Base-by-base conservation (phyloP, 2,888 invertebrate genomes). In the Lithophane socia region DNA sequence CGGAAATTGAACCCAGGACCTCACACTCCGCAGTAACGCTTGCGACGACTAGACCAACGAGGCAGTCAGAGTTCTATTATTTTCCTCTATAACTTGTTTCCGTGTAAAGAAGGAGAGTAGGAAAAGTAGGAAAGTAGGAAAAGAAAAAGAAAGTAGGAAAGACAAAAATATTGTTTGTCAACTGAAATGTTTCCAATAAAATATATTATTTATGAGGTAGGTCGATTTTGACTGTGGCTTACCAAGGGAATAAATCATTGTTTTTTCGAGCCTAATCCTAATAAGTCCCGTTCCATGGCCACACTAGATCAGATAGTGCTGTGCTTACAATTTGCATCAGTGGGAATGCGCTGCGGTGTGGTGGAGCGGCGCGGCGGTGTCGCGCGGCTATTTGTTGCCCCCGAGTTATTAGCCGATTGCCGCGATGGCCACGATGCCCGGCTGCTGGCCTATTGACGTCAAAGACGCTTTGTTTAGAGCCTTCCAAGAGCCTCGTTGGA, bases 271-370 rank as follows among this genome's bases (percentile, higher is more conserved):
- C 9, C 16, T 21, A 18, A 13, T 80, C 73, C 61, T 65, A 16
- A 37, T 29, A 66, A 52, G 9, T 24, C 29, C 21, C 18, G 8
- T 0, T 0, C 0, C 52, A 12, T 85, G 85, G 85, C 7, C 56
- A 65, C 77, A 71, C 79, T 77, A 74, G 68, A 86, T 86, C 87
- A 80, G 86, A 87, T 87, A 86, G 78, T 63, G 65, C 67, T 44
- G 69, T 29, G 79, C 76, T 79, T 64, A 68, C 86, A 82, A 88
- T 87, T 87, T 88, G 87, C 87, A 88, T 87, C 80, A 49, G 71
- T 83, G 82, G 80, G 86, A 86, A 86, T 88, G 87, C 77, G 66
- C 73, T 8, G 77, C 70, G 54, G 77, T 44, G 78, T 7, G n/a
- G 12, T 4, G 21, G 24, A 16, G 37, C 21, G 69, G n/a, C 5